phyloP scores from a whole-genome alignment of 2,888 invertebrate species.

The Sinelater perroti region DNA sequence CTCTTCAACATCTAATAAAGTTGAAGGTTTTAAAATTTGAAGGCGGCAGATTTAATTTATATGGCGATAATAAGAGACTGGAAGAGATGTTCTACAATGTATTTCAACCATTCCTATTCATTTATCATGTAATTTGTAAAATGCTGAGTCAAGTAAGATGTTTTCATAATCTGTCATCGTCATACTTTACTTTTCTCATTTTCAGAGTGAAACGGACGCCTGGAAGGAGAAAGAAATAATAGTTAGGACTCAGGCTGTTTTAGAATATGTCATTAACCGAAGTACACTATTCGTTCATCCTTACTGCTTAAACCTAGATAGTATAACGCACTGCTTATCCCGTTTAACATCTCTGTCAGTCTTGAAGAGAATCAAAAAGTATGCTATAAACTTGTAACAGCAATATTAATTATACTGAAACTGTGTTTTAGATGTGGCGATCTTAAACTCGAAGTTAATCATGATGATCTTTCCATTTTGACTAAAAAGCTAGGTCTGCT shows the following conservation, averaged over 20 bases:
- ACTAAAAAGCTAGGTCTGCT: too few relatives aligned
- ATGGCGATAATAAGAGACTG: constrained; percentile 62
- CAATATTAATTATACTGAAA: too few relatives aligned
- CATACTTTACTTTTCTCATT: constrained; percentile 9
- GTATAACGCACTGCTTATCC: constrained; percentile 66
- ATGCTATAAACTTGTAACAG: too few relatives aligned
- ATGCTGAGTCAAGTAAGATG: constrained; percentile 63
- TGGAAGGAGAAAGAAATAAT: constrained; percentile 65
- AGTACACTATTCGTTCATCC: constrained; percentile 67
- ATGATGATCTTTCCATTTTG: too few relatives aligned
- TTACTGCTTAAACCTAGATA: constrained; percentile 78
- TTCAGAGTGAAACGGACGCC: constrained; percentile 34
- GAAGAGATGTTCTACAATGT: constrained; percentile 68
- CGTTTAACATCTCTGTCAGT: constrained; percentile 63
- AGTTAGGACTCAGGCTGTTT: constrained; percentile 66
- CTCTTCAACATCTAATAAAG: constrained; percentile 55
- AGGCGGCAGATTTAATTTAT: constrained; percentile 51
- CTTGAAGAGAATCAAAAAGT: constrained; percentile 55
- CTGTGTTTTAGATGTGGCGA: too few relatives aligned
- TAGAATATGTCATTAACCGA: constrained; percentile 64
- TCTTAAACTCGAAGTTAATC: too few relatives aligned
- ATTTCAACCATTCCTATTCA: constrained; percentile 70
- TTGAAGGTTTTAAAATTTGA: constrained; percentile 51
- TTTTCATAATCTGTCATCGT: constrained; percentile 27
- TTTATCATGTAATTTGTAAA: constrained; percentile 64